A percentile compares a stretch with the other conserved stretches of the same genome.
Evolutionary conservation across 2,888 invertebrate species (phyloP).

Genomic region (Agrochola lychnidis): DNA sequence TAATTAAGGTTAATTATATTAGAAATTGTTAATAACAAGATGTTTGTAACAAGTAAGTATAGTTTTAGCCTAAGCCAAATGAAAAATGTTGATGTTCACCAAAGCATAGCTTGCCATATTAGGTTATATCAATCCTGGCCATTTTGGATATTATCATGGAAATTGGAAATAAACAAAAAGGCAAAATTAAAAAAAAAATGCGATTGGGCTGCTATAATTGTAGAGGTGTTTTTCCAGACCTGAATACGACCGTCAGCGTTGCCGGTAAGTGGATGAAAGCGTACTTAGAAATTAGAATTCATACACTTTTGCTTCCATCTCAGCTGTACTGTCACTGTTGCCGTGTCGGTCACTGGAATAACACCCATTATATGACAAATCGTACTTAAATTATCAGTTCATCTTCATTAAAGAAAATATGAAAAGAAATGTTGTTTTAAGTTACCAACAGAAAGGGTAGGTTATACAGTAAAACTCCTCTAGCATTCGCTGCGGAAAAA

Average conservation of each 20-base stretch:
- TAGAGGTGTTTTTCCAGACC: slow-evolving; percentile 19
- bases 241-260: not conserved
- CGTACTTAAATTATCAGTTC: slow-evolving; percentile 30
- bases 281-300: slow-evolving; percentile 1
- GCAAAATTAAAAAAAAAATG: slow-evolving; percentile 48
- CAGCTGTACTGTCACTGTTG: not conserved
- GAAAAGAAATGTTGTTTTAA: slow-evolving; percentile 24
- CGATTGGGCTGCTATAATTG: slow-evolving; percentile 51
- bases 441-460: slow-evolving; percentile 54
- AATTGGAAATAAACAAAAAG: slow-evolving; percentile 50
- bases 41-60: slow-evolving; percentile 65
- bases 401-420: slow-evolving; percentile 15
- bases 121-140: slow-evolving; percentile 80
- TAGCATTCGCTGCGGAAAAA: not conserved
- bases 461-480: not conserved
- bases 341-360: slow-evolving; percentile 7
- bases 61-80: slow-evolving; percentile 77
- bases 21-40: slow-evolving; percentile 61
- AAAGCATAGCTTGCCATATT: slow-evolving; percentile 90
- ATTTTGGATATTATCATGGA: slow-evolving; percentile 68
- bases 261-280: slow-evolving; percentile 9
- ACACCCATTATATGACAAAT: slow-evolving; percentile 21
- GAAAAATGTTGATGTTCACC: slow-evolving; percentile 83
- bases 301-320: not conserved
- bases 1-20: slow-evolving; percentile 50